Percentiles rank a stretch among this genome's conserved stretches.
Conservation (phyloP, 2,797 vertebrate genomes). For the Gymnocypris eckloni region DNA sequence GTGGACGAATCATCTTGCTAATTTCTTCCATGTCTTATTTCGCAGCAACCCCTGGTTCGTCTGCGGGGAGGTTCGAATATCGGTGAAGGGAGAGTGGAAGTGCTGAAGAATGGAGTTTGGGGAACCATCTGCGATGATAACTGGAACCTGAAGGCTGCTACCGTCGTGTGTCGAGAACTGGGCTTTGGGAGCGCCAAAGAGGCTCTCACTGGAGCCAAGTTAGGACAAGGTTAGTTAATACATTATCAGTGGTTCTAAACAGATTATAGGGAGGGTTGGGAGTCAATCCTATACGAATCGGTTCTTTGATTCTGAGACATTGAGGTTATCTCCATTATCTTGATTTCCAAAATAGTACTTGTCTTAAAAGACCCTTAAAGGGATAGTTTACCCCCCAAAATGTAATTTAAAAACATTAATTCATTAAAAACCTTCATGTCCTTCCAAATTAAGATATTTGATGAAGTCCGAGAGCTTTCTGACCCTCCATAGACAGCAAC, state of each 20-base stretch:
- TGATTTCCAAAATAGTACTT: not conserved
- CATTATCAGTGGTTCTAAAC: not conserved
- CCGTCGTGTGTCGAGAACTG: constrained; percentile 93
- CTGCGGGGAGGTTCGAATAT: constrained; percentile 88
- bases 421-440: not conserved
- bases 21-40: constrained; percentile 1
- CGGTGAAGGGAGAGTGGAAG: constrained; percentile 93
- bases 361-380: not conserved
- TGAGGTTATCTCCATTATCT: not conserved
- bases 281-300: not conserved
- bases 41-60: constrained; percentile 91
- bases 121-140: constrained; percentile 92
- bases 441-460: not conserved
- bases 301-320: not conserved
- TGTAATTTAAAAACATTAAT: not conserved
- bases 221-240: constrained; percentile 88
- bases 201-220: constrained; percentile 80
- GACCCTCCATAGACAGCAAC: not conserved
- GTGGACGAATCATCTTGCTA: not conserved
- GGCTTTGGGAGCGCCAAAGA: constrained; percentile 94
- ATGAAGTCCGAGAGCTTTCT: not conserved
- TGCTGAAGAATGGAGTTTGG: constrained; percentile 93
- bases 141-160: constrained; percentile 89
- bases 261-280: not conserved
- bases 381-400: not conserved